Evolutionary conservation across 1,140 invertebrate species (phyloP), one percentile per base, ranked within the genome.

Genomic region (Odontomachus brunneus): DNA sequence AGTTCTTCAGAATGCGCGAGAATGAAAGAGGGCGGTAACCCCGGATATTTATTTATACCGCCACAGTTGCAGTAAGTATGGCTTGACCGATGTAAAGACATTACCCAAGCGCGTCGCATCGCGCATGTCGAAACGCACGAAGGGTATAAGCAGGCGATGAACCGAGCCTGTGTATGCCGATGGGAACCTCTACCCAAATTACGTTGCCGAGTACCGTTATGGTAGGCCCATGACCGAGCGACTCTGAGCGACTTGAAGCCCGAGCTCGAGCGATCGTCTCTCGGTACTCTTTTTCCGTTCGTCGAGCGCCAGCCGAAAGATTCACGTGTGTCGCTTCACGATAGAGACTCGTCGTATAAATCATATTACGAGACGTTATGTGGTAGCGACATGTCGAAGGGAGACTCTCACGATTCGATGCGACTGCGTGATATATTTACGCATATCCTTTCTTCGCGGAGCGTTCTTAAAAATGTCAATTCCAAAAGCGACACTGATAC

Each of bases 151-250:
- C 84, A 84, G 81, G 66, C 88, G 82, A 88, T 72, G 86, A 88
- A 76, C 84, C 73, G 53, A 84, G 73, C 62, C 65, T 84, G 65
- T 74, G 57, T 48, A 85, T 81, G 67, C 82, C 65, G 65, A 57
- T 67, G 62, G 53, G 57, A 78, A 62, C 51, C 71, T 76, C 84
- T 92, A 89, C 88, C 91, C 89, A 93, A 92, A 93, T 92, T 93
- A 92, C 88, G 87, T 87, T 82, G 78, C 78, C 38, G 80, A 57
- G 82, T 93, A 91, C 91, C 92, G 92, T 93, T 93, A 92, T 59
- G 73, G 84, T 78, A 78, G 81, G 72, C 71, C 81, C 85, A 78
- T 82, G 87, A 89, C 88, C 90, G 87, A 81, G 78, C 53, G 69
- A 48, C 24, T 84, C 63, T 38, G 69, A 49, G 57, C 66, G 63